These are phyloP conservation scores for Phalloptychus januarius DNA, from an alignment of 2,797 vertebrate genomes.

Conservation along the genomic window DNA sequence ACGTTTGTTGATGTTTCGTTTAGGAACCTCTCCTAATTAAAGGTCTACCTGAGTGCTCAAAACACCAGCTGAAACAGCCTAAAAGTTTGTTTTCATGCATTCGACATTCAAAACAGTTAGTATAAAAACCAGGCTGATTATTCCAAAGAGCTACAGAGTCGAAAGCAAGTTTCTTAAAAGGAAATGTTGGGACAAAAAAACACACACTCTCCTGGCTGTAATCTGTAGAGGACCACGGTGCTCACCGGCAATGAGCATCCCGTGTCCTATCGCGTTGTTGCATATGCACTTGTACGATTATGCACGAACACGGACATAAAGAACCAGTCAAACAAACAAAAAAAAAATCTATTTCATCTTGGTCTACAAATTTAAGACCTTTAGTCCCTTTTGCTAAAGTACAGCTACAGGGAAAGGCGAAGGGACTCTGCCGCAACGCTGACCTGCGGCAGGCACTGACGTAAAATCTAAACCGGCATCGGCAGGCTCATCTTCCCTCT, in stretches of 20 bases:
- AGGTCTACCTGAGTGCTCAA: slow-evolving; percentile 5
- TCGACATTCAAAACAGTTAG: background rate
- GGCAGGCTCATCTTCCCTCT: slow-evolving; percentile 81
- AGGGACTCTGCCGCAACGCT: slow-evolving; percentile 22
- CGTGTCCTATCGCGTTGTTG: slow-evolving; percentile 14
- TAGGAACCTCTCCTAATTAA: slow-evolving; percentile 7
- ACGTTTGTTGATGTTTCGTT: background rate
- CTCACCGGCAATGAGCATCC: slow-evolving; percentile 23
- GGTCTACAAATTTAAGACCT: slow-evolving; percentile 37
- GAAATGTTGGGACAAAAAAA: slow-evolving; percentile 7
- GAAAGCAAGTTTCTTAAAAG: background rate
- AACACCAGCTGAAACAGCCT: slow-evolving; percentile 1
- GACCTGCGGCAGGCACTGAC: slow-evolving; percentile 38
- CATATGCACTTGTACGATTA: background rate
- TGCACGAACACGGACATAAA: slow-evolving; percentile 19
- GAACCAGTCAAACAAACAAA: slow-evolving; percentile 19
- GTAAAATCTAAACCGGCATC: slow-evolving; percentile 75
- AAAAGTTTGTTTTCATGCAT: slow-evolving; percentile 19
- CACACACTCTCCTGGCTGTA: slow-evolving; percentile 20
- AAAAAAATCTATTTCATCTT: slow-evolving; percentile 15
- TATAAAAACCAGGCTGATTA: background rate
- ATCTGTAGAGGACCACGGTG: slow-evolving; percentile 3
- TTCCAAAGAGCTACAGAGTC: slow-evolving; percentile 1
- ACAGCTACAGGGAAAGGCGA: slow-evolving; percentile 19
- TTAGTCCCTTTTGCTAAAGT: slow-evolving; percentile 42